phyloP scores from a whole-genome alignment of 2,888 invertebrate species.

The Electrophaes corylata region DNA sequence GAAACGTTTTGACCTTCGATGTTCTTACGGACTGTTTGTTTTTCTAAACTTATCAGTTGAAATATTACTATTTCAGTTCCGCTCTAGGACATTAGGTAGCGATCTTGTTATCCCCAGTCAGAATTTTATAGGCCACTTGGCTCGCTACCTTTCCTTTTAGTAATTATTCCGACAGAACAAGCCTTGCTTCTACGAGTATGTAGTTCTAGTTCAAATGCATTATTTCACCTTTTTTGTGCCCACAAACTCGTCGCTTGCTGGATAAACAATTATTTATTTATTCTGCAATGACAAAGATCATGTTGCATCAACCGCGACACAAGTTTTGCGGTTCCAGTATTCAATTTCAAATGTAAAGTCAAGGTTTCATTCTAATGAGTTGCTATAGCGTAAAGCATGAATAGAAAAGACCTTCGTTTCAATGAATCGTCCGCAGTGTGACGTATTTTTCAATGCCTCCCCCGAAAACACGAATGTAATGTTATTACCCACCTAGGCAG shows the following conservation, averaged over 20 bases:
- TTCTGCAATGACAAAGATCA: slow-evolving; percentile 29
- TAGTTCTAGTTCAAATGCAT: not conserved
- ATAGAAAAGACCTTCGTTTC: slow-evolving; percentile 52
- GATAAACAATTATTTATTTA: slow-evolving; percentile 17
- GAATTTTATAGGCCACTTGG: not conserved
- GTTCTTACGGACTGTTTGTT: not conserved
- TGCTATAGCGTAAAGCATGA: slow-evolving; percentile 56
- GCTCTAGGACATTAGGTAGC: not conserved
- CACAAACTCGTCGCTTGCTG: slow-evolving; percentile 1
- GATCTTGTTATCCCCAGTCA: not conserved
- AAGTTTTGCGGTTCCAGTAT: slow-evolving; percentile 59
- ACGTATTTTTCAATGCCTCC: slow-evolving; percentile 44
- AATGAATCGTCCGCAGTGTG: slow-evolving; percentile 51
- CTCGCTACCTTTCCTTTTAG: not conserved
- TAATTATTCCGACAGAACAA: not conserved
- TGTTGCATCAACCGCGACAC: slow-evolving; percentile 38
- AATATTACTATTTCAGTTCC: too few species aligned
- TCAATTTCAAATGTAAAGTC: slow-evolving; percentile 61
- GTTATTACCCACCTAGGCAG: slow-evolving; percentile 1
- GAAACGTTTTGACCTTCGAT: slow-evolving; percentile 23
- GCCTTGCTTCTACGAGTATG: too few species aligned
- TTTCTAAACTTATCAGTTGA: not conserved
- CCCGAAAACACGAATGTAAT: slow-evolving; percentile 27
- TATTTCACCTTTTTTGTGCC: not conserved
- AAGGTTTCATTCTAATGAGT: slow-evolving; percentile 61